phyloP scores from a whole-genome alignment of 2,888 invertebrate genomes.

The Hypercompe scribonia region DNA sequence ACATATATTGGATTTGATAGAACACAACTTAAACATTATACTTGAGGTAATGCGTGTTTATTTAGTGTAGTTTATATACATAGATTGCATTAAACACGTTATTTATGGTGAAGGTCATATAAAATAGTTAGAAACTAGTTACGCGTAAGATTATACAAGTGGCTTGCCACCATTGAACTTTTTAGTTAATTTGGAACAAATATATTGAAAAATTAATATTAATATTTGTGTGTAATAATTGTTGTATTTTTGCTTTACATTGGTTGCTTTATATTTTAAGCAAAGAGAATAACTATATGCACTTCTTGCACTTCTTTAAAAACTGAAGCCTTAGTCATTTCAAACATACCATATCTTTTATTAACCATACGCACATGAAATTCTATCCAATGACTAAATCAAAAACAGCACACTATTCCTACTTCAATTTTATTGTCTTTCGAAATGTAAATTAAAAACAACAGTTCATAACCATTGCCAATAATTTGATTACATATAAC shows the following conservation, averaged over 20 bases:
- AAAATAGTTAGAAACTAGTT: too few species aligned
- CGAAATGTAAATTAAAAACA: background rate
- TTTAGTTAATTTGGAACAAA: too few species aligned
- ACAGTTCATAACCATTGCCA: constrained; percentile 5
- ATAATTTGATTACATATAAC: constrained; percentile 7
- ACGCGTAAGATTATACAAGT: too few species aligned
- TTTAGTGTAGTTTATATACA: background rate
- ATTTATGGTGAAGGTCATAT: too few species aligned
- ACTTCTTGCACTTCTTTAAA: too few species aligned
- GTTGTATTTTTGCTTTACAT: too few species aligned
- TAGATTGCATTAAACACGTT: background rate
- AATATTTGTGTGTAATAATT: too few species aligned
- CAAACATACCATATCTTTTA: background rate
- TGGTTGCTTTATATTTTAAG: too few species aligned
- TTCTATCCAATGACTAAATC: background rate
- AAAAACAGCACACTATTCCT: background rate
- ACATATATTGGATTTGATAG: background rate
- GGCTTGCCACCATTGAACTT: too few species aligned
- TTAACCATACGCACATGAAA: background rate
- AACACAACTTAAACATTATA: background rate
- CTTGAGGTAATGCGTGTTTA: background rate
- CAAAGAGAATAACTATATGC: too few species aligned
- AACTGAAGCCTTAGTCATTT: background rate
- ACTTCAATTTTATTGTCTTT: background rate
- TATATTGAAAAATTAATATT: too few species aligned